These are phyloP conservation scores for Halictus rubicundus DNA, from an alignment of 1,140 invertebrate species.

Conservation along the genomic window DNA sequence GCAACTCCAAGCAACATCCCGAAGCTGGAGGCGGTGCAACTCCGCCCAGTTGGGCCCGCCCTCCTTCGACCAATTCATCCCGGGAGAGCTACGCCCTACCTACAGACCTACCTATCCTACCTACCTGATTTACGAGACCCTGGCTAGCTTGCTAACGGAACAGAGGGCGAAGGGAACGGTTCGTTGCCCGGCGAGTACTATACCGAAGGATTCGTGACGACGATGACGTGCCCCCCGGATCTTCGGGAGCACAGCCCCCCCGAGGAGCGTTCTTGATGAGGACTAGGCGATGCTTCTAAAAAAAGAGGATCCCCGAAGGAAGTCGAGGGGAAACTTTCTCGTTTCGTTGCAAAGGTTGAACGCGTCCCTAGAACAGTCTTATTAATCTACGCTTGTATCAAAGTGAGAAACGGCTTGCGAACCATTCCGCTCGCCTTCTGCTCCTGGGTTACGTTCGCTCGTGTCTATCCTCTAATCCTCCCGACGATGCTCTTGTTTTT, in stretches of 20 bases:
- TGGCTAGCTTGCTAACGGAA: background rate
- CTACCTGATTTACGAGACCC: conserved; percentile 36
- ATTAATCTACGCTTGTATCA: background rate
- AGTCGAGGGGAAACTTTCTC: background rate
- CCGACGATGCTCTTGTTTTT: background rate
- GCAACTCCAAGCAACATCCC: too few species aligned
- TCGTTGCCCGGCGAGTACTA: conserved; percentile 22
- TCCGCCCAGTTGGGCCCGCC: too few species aligned
- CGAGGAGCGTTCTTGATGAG: background rate
- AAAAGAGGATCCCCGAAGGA: background rate
- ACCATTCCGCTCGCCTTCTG: background rate
- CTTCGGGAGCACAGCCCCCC: background rate
- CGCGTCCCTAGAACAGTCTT: background rate
- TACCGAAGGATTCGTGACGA: background rate
- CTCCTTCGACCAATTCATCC: conserved; percentile 52
- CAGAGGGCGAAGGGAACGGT: conserved; percentile 9
- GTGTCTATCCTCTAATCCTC: background rate
- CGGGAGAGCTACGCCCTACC: background rate
- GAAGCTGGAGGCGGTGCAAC: too few species aligned
- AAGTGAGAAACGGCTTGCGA: conserved; percentile 3
- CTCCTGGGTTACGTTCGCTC: too few species aligned
- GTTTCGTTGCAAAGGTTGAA: conserved; percentile 8
- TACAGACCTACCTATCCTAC: conserved; percentile 50
- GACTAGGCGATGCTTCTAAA: background rate
- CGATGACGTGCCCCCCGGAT: background rate